Conservation (phyloP, 1,140 invertebrate species). For the Stegodyphus mimosarum region DNA sequence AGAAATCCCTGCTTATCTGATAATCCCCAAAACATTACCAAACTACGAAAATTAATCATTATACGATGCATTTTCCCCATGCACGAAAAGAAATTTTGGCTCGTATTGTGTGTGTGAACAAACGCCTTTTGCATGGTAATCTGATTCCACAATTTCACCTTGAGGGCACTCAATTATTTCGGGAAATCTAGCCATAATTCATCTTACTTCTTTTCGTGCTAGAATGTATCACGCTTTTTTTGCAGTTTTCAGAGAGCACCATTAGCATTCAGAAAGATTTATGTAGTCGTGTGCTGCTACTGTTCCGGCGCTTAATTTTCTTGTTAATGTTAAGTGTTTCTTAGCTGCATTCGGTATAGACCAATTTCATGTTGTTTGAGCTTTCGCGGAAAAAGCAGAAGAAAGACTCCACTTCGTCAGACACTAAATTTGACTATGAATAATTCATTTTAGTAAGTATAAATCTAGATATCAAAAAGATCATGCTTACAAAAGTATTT, state of each 20-base stretch:
- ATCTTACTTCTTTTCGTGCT: constrained; percentile 25
- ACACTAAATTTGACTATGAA: background rate
- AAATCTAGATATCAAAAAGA: background rate
- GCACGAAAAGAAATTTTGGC: too few relatives aligned
- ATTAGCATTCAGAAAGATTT: constrained; percentile 43
- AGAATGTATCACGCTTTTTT: constrained; percentile 38
- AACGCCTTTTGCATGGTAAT: constrained; percentile 33
- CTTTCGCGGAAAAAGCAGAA: background rate
- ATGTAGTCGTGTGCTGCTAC: constrained; percentile 22
- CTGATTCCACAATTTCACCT: constrained; percentile 9
- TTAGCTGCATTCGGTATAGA: background rate
- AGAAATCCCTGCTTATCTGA: too few relatives aligned
- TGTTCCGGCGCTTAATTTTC: constrained; percentile 19
- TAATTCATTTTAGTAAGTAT: background rate
- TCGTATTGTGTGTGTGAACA: too few relatives aligned
- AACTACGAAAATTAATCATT: too few relatives aligned
- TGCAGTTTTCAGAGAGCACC: constrained; percentile 11
- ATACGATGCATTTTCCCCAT: too few relatives aligned
- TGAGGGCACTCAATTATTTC: constrained; percentile 42
- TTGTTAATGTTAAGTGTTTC: background rate
- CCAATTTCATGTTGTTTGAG: background rate
- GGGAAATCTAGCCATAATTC: constrained; percentile 23
- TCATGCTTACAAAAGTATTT: background rate
- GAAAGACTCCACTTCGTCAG: background rate
- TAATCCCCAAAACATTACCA: too few relatives aligned